Evolutionary conservation across 2,888 invertebrate genomes (phyloP).

Genomic region (Cosmopolites sordidus): DNA sequence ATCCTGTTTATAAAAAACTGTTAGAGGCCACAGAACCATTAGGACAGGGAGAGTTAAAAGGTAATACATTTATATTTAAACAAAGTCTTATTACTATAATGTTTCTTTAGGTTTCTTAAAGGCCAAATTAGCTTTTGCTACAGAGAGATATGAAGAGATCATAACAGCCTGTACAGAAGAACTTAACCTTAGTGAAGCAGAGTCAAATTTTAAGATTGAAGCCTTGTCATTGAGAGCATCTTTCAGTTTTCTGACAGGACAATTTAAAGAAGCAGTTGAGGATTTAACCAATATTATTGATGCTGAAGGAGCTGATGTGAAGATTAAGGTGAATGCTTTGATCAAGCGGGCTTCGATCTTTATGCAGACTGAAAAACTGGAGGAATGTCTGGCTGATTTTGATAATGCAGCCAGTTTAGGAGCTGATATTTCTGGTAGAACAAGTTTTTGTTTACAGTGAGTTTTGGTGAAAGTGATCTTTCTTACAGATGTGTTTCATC

Average conservation of each 20-base stretch:
- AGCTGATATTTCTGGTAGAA: slow-evolving; percentile 55
- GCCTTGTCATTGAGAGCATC: slow-evolving; percentile 80
- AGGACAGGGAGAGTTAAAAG: slow-evolving; percentile 42
- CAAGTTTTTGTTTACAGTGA: not conserved
- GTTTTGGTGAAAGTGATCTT: not conserved
- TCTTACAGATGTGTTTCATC: slow-evolving; percentile 81
- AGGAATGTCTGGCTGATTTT: slow-evolving; percentile 75
- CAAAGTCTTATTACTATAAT: not conserved
- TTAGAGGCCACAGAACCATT: slow-evolving; percentile 43
- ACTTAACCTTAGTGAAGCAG: slow-evolving; percentile 58
- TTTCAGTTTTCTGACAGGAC: slow-evolving; percentile 74
- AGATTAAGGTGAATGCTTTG: slow-evolving; percentile 75
- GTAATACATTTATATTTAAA: slow-evolving; percentile 25
- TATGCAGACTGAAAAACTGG: slow-evolving; percentile 73
- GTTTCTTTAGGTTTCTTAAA: slow-evolving; percentile 57
- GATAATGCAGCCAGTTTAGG: slow-evolving; percentile 70
- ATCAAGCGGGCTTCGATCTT: slow-evolving; percentile 83
- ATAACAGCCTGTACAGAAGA: slow-evolving; percentile 77
- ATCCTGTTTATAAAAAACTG: slow-evolving; percentile 65
- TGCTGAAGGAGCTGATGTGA: slow-evolving; percentile 57
- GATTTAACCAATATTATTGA: slow-evolving; percentile 71
- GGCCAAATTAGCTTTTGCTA: slow-evolving; percentile 66
- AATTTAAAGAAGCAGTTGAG: slow-evolving; percentile 65
- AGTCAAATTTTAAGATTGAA: slow-evolving; percentile 62
- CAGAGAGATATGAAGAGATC: slow-evolving; percentile 71